These are phyloP conservation scores for Drosophila rellima DNA, from an alignment of 2,888 invertebrate species.

Conservation along the genomic window DNA sequence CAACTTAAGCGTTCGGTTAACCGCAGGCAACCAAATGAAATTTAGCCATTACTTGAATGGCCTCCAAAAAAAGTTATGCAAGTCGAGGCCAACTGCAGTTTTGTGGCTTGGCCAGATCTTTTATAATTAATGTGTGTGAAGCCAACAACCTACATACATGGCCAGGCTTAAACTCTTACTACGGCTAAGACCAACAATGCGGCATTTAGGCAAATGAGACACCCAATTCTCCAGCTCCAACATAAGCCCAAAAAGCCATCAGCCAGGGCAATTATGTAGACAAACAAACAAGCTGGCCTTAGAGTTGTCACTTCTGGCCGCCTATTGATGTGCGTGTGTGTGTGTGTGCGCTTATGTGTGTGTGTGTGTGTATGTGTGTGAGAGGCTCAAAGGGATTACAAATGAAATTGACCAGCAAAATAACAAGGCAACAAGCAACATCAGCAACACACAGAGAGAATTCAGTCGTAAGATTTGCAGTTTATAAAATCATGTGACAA, in stretches of 20 bases:
- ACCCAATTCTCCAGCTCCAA: constrained; percentile 9
- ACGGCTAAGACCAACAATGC: constrained; percentile 50
- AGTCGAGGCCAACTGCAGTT: constrained; percentile 57
- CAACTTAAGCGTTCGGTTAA: constrained; percentile 31
- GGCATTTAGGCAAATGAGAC: constrained; percentile 63
- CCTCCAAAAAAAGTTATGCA: constrained; percentile 38
- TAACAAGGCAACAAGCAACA: constrained; percentile 60
- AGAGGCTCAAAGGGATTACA: constrained; percentile 75
- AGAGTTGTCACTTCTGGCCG: constrained; percentile 69
- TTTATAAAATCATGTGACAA: constrained; percentile 80
- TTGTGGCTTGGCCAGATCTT: constrained; percentile 56
- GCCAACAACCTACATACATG: constrained; percentile 39
- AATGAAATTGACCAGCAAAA: constrained; percentile 78
- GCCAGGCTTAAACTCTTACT: constrained; percentile 55
- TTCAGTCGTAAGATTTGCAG: constrained; percentile 60
- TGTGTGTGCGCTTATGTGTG: constrained; percentile 34
- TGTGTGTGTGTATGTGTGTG: constrained; percentile 21
- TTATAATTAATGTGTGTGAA: constrained; percentile 71
- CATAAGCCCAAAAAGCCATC: constrained; percentile 50
- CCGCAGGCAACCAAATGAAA: constrained; percentile 39
- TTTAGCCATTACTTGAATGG: constrained; percentile 59
- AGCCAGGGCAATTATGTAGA: constrained; percentile 73
- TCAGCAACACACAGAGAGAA: constrained; percentile 27
- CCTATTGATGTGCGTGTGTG: constrained; percentile 39
- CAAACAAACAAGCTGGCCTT: constrained; percentile 74